These are phyloP conservation scores for Hydra vulgaris DNA, from an alignment of 30 jellyfish, hydroid and myxozoan species.

Conservation along the genomic window DNA sequence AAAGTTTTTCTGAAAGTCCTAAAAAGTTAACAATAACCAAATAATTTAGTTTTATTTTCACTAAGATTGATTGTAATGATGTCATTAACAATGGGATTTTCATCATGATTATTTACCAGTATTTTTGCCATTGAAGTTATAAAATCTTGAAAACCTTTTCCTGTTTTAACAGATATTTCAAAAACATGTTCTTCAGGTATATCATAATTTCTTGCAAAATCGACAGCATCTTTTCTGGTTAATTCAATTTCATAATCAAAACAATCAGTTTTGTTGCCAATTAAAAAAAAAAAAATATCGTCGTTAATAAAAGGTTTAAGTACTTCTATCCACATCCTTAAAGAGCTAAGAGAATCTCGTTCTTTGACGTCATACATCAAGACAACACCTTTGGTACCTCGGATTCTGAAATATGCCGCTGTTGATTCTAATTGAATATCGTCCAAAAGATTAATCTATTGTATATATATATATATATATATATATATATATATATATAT, in stretches of 20 bases:
- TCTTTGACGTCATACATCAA: slow-evolving; percentile 54
- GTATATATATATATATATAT: not conserved
- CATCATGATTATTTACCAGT: slow-evolving; percentile 9
- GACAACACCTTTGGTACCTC: slow-evolving; percentile 59
- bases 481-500: no score
- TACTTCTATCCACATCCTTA: slow-evolving; percentile 63
- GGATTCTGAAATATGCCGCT: slow-evolving; percentile 48
- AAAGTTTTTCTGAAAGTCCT: no score
- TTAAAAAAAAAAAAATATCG: slow-evolving; percentile 35
- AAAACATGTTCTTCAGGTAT: slow-evolving; percentile 38
- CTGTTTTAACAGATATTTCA: slow-evolving; percentile 56
- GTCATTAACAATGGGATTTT: no score
- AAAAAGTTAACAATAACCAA: no score
- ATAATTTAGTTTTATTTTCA: no score
- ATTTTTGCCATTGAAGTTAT: slow-evolving; percentile 30
- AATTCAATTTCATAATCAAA: slow-evolving; percentile 46
- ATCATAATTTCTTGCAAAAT: slow-evolving; percentile 41
- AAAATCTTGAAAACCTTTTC: slow-evolving; percentile 48
- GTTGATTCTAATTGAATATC: slow-evolving; percentile 77
- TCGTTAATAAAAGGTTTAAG: slow-evolving; percentile 38
- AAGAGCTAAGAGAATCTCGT: slow-evolving; percentile 37
- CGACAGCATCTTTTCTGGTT: slow-evolving; percentile 23
- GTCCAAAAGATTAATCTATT: slow-evolving; percentile 79
- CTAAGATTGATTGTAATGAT: no score
- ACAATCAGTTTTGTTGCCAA: slow-evolving; percentile 77